Percentiles rank a stretch among this genome's conserved stretches.
Evolutionary conservation across 2,888 invertebrate species (phyloP).

Genomic region (Erannis defoliaria): DNA sequence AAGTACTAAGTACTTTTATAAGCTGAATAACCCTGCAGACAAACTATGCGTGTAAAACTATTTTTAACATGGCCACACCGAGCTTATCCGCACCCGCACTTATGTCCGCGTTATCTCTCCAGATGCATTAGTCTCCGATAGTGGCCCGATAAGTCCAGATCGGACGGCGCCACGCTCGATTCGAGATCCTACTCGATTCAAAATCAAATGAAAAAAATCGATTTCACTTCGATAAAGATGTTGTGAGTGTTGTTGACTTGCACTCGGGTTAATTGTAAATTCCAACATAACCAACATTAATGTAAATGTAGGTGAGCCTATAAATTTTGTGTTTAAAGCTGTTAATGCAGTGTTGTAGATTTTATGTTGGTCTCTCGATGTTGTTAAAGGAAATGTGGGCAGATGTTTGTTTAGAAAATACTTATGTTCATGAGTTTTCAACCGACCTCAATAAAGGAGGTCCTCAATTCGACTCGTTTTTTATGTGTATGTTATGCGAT

Average conservation of each 20-base stretch:
- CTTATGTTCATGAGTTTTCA: background rate
- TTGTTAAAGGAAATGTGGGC: conserved; percentile 5
- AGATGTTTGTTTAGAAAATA: conserved; percentile 6
- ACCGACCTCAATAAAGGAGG: no score
- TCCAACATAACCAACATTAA: conserved; percentile 72
- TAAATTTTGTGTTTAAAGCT: conserved; percentile 62
- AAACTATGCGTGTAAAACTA: conserved; percentile 84
- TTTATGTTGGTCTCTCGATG: conserved; percentile 48
- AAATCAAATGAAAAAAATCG: conserved; percentile 82
- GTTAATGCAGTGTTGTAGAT: conserved; percentile 47
- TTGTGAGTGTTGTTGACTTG: conserved; percentile 71
- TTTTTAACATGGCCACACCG: conserved; percentile 86
- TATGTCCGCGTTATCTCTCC: conserved; percentile 78
- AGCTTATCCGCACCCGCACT: conserved; percentile 84
- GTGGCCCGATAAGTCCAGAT: conserved; percentile 82
- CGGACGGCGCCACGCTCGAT: conserved; percentile 82
- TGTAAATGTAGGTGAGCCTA: conserved; percentile 60
- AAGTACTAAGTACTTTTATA: conserved; percentile 11
- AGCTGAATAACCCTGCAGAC: conserved; percentile 61
- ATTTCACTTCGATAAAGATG: conserved; percentile 80
- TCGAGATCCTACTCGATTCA: conserved; percentile 81
- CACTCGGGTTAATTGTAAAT: conserved; percentile 79
- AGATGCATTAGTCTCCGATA: conserved; percentile 86
- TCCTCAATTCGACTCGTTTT: no score
- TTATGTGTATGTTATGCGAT: no score